These are phyloP conservation scores for Cygnus olor DNA, from an alignment of 2,797 vertebrate genomes.

Conservation along the genomic window DNA sequence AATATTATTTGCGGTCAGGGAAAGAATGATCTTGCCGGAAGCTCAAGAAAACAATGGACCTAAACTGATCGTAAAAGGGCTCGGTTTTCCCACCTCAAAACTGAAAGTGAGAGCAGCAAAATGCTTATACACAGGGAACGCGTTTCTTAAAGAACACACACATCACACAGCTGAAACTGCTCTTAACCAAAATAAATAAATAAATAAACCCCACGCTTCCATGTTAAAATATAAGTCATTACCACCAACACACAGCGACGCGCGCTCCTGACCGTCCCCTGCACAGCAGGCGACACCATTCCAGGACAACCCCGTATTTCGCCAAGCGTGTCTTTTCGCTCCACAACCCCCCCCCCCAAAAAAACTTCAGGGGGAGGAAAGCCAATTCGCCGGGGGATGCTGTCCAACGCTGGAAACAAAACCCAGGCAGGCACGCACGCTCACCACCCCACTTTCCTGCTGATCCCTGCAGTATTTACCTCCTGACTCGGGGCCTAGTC, in stretches of 20 bases:
- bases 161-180: background rate
- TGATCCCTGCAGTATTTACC: conserved; percentile 43
- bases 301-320: background rate
- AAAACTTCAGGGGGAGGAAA: background rate
- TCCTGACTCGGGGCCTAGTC: conserved; percentile 47
- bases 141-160: background rate
- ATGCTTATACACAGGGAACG: background rate
- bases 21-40: conserved; percentile 9
- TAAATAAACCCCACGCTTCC: background rate
- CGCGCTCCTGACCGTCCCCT: background rate
- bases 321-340: background rate
- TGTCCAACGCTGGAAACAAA: background rate
- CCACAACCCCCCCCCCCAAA: background rate
- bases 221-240: background rate
- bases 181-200: background rate
- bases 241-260: background rate
- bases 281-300: background rate
- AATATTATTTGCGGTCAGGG: background rate
- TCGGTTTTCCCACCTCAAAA: conserved; percentile 39
- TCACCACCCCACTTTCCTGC: conserved; percentile 11
- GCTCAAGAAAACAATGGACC: conserved; percentile 41
- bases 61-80: conserved; percentile 5
- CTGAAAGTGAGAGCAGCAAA: conserved; percentile 39
- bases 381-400: background rate
- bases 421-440: background rate